These are phyloP conservation scores for Cotesia chilonis DNA, from an alignment of 1,140 invertebrate genomes.

Conservation along the genomic window DNA sequence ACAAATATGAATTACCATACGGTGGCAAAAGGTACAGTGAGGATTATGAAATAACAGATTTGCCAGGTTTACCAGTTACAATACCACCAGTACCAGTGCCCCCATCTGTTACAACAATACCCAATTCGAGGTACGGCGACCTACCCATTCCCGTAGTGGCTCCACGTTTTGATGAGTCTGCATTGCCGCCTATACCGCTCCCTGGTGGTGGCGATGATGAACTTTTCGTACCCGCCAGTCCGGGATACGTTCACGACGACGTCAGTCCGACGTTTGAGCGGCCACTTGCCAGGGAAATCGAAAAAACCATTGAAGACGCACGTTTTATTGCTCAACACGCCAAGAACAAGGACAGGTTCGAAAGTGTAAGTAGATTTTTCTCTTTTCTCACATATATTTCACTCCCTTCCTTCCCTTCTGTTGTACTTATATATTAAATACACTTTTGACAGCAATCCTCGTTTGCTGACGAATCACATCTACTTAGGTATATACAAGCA, in stretches of 20 bases:
- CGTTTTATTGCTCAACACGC: conserved; percentile 94
- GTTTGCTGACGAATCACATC: background rate
- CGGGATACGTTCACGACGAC: conserved; percentile 69
- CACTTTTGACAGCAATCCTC: background rate
- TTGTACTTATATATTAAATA: background rate
- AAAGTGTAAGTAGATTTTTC: conserved; percentile 77
- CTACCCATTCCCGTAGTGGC: conserved; percentile 62
- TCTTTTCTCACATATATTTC: background rate
- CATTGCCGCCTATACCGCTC: conserved; percentile 73
- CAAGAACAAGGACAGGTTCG: conserved; percentile 92
- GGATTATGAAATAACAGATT: conserved; percentile 76
- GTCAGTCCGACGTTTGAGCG: conserved; percentile 82
- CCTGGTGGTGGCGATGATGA: conserved; percentile 80
- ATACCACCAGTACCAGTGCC: conserved; percentile 31
- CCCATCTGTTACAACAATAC: conserved; percentile 30
- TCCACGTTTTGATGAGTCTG: conserved; percentile 71
- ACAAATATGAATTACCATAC: conserved; percentile 71
- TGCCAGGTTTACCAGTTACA: conserved; percentile 64
- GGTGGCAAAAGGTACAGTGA: conserved; percentile 72
- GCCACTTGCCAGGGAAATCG: conserved; percentile 78
- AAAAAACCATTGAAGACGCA: conserved; percentile 88
- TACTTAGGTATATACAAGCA: no score
- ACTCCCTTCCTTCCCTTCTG: no score
- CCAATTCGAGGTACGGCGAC: conserved; percentile 60
- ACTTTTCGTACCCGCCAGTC: conserved; percentile 76